Evolutionary conservation across 2,888 invertebrate genomes (phyloP).

Genomic region (Erpobdella octoculata): DNA sequence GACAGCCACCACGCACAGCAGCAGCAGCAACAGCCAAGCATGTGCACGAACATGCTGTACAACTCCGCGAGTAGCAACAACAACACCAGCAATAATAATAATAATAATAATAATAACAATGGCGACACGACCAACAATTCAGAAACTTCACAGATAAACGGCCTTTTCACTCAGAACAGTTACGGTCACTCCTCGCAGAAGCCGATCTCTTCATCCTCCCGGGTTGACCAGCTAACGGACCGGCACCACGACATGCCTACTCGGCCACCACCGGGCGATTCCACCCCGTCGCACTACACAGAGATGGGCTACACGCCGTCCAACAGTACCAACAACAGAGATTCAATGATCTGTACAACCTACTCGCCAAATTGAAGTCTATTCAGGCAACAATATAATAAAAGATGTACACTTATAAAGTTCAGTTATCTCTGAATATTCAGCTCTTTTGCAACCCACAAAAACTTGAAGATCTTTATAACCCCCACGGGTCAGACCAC

Average conservation of each 20-base stretch:
- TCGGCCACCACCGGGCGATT: not conserved
- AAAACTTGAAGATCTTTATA: too few species aligned
- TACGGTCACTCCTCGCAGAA: not conserved
- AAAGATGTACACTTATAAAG: too few species aligned
- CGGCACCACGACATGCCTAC: not conserved
- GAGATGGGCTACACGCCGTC: not conserved
- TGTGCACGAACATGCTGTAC: not conserved
- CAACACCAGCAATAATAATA: slow-evolving; percentile 17
- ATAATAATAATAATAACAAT: not conserved
- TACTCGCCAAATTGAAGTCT: not conserved
- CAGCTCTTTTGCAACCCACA: too few species aligned
- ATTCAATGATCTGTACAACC: not conserved
- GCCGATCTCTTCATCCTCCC: not conserved
- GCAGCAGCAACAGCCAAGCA: not conserved
- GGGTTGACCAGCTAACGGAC: not conserved
- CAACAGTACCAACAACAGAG: slow-evolving; percentile 3
- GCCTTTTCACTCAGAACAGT: not conserved
- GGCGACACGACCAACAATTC: not conserved
- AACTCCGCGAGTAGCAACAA: slow-evolving; percentile 7
- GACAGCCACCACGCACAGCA: slow-evolving; percentile 10
- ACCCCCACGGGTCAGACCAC: too few species aligned
- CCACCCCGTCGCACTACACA: not conserved
- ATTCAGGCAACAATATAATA: not conserved
- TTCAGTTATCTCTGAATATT: too few species aligned
- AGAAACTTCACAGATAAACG: too few species aligned